Evolutionary conservation across 1,140 invertebrate species (phyloP), one percentile per base, ranked within the genome.

Genomic region (Drosophila jambulina): DNA sequence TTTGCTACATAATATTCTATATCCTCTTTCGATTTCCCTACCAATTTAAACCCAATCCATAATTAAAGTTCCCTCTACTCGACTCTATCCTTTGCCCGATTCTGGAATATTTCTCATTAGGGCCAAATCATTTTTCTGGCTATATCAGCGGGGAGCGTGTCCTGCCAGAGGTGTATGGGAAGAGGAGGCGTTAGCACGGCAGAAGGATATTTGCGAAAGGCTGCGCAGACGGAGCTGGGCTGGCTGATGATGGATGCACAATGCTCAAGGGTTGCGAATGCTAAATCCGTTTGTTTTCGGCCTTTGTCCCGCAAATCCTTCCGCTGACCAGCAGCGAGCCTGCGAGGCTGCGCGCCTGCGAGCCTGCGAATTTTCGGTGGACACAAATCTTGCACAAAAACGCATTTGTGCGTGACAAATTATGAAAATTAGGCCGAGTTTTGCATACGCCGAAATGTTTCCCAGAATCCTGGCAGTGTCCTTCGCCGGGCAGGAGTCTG

Each of bases 331-430:
- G 71, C 83, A 87, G 72, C 72, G 64, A 61, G n/a, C n/a, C n/a
- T n/a, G 12, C 57, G 17, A 43, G 3, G n/a, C 19, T 27, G 38
- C 40, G 19, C 21, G 64, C 54, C 32, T 67, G 34, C 48, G 38
- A 53, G 21, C 54, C 46, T 60, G 60, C 53, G 23, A 45, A 40
- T n/a, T 38, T 38, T 40, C 38, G 38, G 2, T n/a, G 38, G 38
- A 40, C 38, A 40, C 17, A 9, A n/a, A 19, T 40, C 75, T 86
- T 76, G 67, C 63, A 25, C 51, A 34, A 65, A 45, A 71, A 62
- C 56, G 59, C 19, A 34, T 87, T 80, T 82, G 82, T 90, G 82
- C 86, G 86, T 90, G 86, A 90, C 86, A 91, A 90, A 90, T 90
- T 91, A 90, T 83, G 83, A 60, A 91, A 90, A 90, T 90, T 90